Percentiles rank a stretch among this genome's conserved stretches.
Conservation (phyloP, 1,140 invertebrate species). For the Drosophila tropicalis region DNA sequence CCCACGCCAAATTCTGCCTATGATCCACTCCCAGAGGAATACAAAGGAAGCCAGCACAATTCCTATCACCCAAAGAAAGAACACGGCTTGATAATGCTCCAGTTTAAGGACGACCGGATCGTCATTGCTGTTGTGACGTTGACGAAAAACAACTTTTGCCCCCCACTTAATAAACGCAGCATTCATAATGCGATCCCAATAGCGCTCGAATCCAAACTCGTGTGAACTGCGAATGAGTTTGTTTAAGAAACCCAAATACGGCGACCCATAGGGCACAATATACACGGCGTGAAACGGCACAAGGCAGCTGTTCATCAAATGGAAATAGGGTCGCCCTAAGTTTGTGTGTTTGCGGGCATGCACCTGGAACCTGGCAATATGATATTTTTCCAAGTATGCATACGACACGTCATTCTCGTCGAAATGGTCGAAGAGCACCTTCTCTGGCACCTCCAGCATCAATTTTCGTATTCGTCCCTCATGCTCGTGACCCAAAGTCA, state of each 20-base stretch:
- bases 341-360: conserved; percentile 57
- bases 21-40: conserved; percentile 56
- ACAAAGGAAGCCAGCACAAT: conserved; percentile 43
- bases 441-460: conserved; percentile 51
- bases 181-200: conserved; percentile 77
- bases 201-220: conserved; percentile 67
- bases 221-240: conserved; percentile 58
- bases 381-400: conserved; percentile 75
- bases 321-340: conserved; percentile 60
- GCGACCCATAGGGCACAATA: conserved; percentile 76
- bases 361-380: conserved; percentile 64
- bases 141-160: conserved; percentile 36
- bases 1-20: conserved; percentile 36
- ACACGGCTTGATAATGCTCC: conserved; percentile 71
- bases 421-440: conserved; percentile 27
- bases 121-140: conserved; percentile 45
- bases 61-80: conserved; percentile 65
- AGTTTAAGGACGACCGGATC: conserved; percentile 69
- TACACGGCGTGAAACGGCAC: conserved; percentile 79
- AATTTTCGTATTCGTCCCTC: conserved; percentile 51
- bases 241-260: conserved; percentile 74
- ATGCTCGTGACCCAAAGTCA: conserved; percentile 42
- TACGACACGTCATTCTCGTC: conserved; percentile 53
- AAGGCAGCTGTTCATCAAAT: conserved; percentile 76
- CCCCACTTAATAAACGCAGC: conserved; percentile 64